A percentile compares a stretch with the other conserved stretches of the same genome.
Evolutionary conservation across 2,888 invertebrate species (phyloP).

Genomic region (Eremobia ochroleuca): DNA sequence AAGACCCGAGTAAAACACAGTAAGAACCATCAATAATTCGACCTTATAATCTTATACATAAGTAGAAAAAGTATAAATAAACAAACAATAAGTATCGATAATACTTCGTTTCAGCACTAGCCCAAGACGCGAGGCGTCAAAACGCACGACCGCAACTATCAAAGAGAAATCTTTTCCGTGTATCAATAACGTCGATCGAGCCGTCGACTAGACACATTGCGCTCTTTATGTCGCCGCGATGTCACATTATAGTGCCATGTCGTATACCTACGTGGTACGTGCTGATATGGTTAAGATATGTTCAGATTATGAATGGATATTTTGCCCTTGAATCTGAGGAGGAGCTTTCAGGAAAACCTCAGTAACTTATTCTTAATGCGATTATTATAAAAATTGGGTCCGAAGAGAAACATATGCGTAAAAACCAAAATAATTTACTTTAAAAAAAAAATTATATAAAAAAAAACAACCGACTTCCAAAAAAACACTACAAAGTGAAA

Average conservation of each 20-base stretch:
- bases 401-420: too few species aligned
- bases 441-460: too few species aligned
- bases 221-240: slow-evolving; percentile 78
- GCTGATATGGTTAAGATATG: slow-evolving; percentile 45
- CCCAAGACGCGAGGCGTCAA: slow-evolving; percentile 83
- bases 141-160: slow-evolving; percentile 90
- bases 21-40: background rate
- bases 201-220: slow-evolving; percentile 85
- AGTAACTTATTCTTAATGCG: background rate
- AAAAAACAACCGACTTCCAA: too few species aligned
- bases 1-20: background rate
- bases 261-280: slow-evolving; percentile 52
- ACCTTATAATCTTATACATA: background rate
- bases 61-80: background rate
- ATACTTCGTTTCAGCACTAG: slow-evolving; percentile 46
- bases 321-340: slow-evolving; percentile 31
- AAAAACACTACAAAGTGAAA: too few species aligned
- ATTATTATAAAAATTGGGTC: background rate
- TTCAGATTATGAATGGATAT: slow-evolving; percentile 28
- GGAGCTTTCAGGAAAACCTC: background rate
- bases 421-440: too few species aligned
- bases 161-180: slow-evolving; percentile 92
- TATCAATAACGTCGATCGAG: slow-evolving; percentile 88
- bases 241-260: slow-evolving; percentile 65
- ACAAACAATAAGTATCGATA: slow-evolving; percentile 59